Evolutionary conservation across 2,797 vertebrate genomes (phyloP), one percentile per base, ranked within the genome.

Genomic region (Myripristis murdjan): DNA sequence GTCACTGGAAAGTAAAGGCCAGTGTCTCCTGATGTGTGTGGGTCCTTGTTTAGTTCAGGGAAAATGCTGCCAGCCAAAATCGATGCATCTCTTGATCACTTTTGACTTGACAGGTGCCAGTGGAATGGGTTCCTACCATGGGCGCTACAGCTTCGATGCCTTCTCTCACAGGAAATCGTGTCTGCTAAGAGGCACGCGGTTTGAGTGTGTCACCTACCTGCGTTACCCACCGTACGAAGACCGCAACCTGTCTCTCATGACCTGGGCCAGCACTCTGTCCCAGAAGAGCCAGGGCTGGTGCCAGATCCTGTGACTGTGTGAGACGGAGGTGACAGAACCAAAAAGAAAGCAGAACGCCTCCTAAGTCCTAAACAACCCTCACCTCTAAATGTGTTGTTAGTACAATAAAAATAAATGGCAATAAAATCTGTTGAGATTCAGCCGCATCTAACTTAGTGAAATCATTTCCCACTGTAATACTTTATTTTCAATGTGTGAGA

Each of bases 81-180:
- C 1, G 55, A 22, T 24, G 24, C 24, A 24, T 24, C 59, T 33
- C 6, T 60, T 4, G 3, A 12, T 43, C 20, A 11, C 22, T n/a
- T 63, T 53, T 47, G 44, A 20, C 49, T 41, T 33, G 8, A 39
- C 74, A 95, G 94, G 94, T 77, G 86, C 90, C 53, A 94, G 94
- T 79, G 94, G 94, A 55, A 91, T 92, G 83, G 95, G 94, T 22
- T 91, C 89, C 11, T 91, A 88, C 67, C 92, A 94, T 11, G 95
- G 93, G 6, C 91, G 77, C 63, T 82, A 87, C 87, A 95, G 94
- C 85, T 95, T 95, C 65, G 92, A 95, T 39, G 90, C 90, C 43
- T 96, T 95, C 83, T 95, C 95, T 61, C 94, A 96, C 82, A 92
- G 87, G 71, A 95, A 95, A 75, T 93, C 94, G 2, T 95, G 94